phyloP scores from a whole-genome alignment of 2,113 vertebrate species.

The Triplophysa dalaica region DNA sequence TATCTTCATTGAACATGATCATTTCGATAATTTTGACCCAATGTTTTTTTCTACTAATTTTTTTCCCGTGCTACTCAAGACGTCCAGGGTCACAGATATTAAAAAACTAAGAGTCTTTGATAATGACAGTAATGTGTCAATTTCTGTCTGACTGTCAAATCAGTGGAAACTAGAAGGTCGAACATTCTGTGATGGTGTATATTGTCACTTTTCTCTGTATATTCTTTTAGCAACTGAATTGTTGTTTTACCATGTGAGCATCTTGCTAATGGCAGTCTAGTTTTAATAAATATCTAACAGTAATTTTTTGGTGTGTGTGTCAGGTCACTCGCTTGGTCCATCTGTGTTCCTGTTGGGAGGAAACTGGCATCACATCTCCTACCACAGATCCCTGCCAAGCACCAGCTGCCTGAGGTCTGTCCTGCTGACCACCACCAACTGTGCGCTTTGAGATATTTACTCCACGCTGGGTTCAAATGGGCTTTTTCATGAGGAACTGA shows the following conservation, averaged over 20 bases:
- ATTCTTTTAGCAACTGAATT: no score
- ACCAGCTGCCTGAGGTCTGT: constrained; percentile 77
- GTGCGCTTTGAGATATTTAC: constrained; percentile 72
- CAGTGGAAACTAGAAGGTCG: no score
- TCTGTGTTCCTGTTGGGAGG: constrained; percentile 41
- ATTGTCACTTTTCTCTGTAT: no score
- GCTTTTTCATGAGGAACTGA: constrained; percentile 45
- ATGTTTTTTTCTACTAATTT: no score
- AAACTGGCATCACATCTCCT: background rate
- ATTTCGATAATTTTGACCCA: no score
- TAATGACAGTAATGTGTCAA: no score
- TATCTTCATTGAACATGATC: no score
- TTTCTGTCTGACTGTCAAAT: no score
- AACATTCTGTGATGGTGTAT: no score
- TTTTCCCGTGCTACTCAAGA: no score
- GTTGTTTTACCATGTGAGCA: background rate
- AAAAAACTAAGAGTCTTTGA: no score
- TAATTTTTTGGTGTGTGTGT: background rate
- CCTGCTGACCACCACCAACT: constrained; percentile 71
- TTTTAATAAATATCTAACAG: constrained; percentile 23
- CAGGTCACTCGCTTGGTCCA: constrained; percentile 43
- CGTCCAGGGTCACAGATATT: no score
- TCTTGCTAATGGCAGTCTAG: constrained; percentile 16
- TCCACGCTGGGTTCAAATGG: constrained; percentile 54
- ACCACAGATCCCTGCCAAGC: constrained; percentile 62